Evolutionary conservation across 2,888 invertebrate genomes (phyloP).

Genomic region (Poecilobothrus nobilitatus): DNA sequence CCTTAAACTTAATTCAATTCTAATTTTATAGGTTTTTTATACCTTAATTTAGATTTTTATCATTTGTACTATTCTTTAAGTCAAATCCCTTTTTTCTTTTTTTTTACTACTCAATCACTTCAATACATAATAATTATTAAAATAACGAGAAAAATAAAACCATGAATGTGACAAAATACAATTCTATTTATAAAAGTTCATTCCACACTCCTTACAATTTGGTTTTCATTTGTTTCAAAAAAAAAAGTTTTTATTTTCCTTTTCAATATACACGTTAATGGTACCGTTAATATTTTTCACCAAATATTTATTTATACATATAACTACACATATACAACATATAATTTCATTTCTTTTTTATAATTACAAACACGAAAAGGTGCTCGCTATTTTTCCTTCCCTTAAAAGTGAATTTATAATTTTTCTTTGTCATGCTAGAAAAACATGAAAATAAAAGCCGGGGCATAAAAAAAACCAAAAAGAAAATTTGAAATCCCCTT

Average conservation of each 20-base stretch:
- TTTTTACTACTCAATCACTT: background rate
- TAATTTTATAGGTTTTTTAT: background rate
- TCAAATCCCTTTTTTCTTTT: background rate
- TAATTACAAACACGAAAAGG: conserved; percentile 4
- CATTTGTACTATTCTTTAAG: background rate
- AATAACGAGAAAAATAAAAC: too few species aligned
- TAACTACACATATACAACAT: too few species aligned
- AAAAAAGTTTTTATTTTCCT: too few species aligned
- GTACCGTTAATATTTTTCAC: too few species aligned
- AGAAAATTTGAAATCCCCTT: background rate
- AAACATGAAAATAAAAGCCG: background rate
- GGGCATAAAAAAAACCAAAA: background rate
- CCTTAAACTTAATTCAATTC: too few species aligned
- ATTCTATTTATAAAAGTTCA: too few species aligned
- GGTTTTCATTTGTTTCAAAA: too few species aligned
- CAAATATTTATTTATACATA: too few species aligned
- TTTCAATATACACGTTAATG: too few species aligned
- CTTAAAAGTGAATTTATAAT: background rate
- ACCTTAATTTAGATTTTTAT: conserved; percentile 1
- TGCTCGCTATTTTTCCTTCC: background rate
- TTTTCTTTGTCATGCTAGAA: background rate
- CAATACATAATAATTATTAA: too few species aligned
- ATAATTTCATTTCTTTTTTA: background rate
- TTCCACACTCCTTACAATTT: too few species aligned
- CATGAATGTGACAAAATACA: too few species aligned